phyloP scores from a whole-genome alignment of 2,888 invertebrate genomes.

The Philonicus albiceps region DNA sequence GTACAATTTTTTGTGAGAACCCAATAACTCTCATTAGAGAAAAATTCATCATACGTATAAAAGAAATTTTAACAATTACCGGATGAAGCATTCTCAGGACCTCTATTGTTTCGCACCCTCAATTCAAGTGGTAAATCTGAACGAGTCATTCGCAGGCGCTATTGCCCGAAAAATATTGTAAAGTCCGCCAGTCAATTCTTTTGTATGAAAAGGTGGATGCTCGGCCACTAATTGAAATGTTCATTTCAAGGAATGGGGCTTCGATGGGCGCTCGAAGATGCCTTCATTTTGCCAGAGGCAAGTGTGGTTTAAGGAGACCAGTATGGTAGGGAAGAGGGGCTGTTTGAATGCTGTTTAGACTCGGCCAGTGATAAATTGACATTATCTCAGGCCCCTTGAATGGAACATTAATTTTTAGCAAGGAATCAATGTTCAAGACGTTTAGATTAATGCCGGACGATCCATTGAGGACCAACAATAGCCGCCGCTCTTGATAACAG shows the following conservation, averaged over 20 bases:
- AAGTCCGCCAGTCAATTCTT: background rate
- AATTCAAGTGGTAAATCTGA: background rate
- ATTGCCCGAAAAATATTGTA: background rate
- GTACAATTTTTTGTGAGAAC: background rate
- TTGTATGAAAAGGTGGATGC: background rate
- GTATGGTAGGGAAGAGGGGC: background rate
- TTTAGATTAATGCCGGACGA: conserved; percentile 39
- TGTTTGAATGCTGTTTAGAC: conserved; percentile 3
- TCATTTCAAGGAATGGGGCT: background rate
- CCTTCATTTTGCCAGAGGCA: background rate
- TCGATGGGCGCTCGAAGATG: background rate
- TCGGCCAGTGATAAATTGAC: conserved; percentile 33
- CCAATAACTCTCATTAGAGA: background rate
- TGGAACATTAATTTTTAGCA: conserved; percentile 39
- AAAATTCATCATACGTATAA: background rate
- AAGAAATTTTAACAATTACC: background rate
- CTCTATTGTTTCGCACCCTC: background rate
- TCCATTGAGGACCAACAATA: conserved; percentile 36
- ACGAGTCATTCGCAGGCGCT: background rate
- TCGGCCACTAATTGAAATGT: conserved; percentile 28
- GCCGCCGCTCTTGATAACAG: conserved; percentile 31
- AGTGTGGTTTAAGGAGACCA: background rate
- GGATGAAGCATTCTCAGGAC: background rate
- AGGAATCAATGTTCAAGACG: conserved; percentile 36
- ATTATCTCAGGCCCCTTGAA: conserved; percentile 37